A percentile compares a stretch with the other conserved stretches of the same genome.
Conservation (phyloP, 2,797 vertebrate species). For the Anabas testudineus region DNA sequence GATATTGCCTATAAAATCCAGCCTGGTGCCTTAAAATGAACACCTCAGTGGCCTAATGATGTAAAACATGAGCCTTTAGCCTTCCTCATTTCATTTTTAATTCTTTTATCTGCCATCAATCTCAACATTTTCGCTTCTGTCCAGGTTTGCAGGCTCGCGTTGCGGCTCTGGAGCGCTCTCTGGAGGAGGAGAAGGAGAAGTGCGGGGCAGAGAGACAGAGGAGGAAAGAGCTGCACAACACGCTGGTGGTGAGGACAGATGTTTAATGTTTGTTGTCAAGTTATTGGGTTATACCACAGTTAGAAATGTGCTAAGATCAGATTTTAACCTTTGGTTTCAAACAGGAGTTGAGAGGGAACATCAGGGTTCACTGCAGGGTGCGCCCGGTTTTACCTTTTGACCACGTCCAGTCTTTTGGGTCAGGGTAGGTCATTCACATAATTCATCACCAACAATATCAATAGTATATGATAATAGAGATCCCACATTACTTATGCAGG, state of each 20-base stretch:
- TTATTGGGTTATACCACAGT: too few species aligned
- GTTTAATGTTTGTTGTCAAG: neutral
- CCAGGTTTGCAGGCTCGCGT: constrained; percentile 78
- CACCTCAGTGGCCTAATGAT: neutral
- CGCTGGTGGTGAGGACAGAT: constrained; percentile 81
- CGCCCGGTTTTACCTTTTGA: constrained; percentile 85
- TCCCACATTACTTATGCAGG: too few species aligned
- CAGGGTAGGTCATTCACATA: constrained; percentile 70
- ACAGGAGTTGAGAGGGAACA: constrained; percentile 89
- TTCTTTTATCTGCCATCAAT: too few species aligned
- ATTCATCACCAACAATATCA: neutral
- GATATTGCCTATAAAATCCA: neutral
- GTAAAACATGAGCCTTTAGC: neutral
- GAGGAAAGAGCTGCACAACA: constrained; percentile 84
- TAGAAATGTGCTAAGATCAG: too few species aligned
- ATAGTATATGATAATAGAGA: neutral
- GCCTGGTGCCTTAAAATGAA: neutral
- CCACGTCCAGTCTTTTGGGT: constrained; percentile 47
- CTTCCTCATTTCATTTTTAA: neutral
- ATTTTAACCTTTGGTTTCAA: constrained; percentile 3
- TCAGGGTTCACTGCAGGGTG: constrained; percentile 89
- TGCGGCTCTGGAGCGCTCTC: constrained; percentile 77
- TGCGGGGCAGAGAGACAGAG: constrained; percentile 82
- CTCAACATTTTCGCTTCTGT: neutral
- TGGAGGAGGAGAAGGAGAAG: constrained; percentile 79